Percentiles rank a stretch among this genome's conserved stretches.
phyloP scores from a whole-genome alignment of 2,797 vertebrate species.

The Myioborus melanocephalus region DNA sequence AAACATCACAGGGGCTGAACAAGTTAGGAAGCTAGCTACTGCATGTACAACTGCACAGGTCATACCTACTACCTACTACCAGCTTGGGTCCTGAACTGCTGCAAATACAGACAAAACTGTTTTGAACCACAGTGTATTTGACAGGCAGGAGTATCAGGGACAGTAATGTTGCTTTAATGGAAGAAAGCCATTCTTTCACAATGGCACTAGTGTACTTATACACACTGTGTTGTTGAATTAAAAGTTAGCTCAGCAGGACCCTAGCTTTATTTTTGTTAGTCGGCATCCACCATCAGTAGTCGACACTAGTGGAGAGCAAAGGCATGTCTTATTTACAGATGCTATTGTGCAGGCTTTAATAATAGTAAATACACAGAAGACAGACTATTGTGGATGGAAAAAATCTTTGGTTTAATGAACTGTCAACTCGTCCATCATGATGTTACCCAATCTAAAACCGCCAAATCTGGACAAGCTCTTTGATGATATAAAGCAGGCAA shows the following conservation, averaged over 20 bases:
- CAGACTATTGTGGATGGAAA: constrained; percentile 42
- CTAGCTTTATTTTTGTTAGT: constrained; percentile 43
- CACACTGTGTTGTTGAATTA: constrained; percentile 31
- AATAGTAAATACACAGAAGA: constrained; percentile 61
- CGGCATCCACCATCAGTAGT: constrained; percentile 50
- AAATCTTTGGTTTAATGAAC: constrained; percentile 64
- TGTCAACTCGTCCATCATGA: constrained; percentile 65
- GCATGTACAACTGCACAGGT: constrained; percentile 69
- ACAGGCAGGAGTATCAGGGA: constrained; percentile 33
- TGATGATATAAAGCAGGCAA: constrained; percentile 60
- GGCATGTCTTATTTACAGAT: constrained; percentile 58
- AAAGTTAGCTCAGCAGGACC: constrained; percentile 54
- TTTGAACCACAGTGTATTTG: constrained; percentile 9
- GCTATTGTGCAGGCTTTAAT: constrained; percentile 57
- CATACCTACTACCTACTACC: constrained; percentile 60
- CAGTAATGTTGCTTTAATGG: constrained; percentile 39
- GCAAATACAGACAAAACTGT: constrained; percentile 23
- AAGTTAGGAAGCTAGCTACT: constrained; percentile 60
- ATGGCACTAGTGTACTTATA: constrained; percentile 39
- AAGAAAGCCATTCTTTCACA: constrained; percentile 41
- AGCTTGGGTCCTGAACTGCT: constrained; percentile 48
- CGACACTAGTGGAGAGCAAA: not conserved
- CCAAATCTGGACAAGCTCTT: constrained; percentile 58
- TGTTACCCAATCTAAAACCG: constrained; percentile 55
- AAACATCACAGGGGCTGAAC: constrained; percentile 74